phyloP scores from a whole-genome alignment of 1,140 invertebrate genomes.

The Whitmania pigra region DNA sequence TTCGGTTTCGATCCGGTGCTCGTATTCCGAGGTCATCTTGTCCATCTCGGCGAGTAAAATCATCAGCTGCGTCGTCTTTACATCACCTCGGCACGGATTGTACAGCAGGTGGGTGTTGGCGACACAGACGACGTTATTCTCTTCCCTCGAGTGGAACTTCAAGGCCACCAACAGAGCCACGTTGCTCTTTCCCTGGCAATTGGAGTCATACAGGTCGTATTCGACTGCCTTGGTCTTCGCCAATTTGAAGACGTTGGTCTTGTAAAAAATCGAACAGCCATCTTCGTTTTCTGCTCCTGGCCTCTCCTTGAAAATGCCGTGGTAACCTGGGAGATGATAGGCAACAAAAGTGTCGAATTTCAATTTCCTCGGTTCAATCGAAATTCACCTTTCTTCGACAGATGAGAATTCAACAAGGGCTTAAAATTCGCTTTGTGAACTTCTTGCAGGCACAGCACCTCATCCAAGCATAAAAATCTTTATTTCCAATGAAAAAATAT shows the following conservation, averaged over 20 bases:
- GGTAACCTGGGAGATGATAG: slow-evolving; percentile 44
- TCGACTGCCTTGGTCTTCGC: background rate
- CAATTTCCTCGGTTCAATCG: background rate
- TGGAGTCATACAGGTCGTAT: background rate
- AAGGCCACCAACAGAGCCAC: background rate
- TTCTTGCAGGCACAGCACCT: slow-evolving; percentile 74
- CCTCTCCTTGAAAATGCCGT: slow-evolving; percentile 58
- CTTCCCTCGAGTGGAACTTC: background rate
- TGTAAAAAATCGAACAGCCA: slow-evolving; percentile 73
- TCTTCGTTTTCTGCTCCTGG: slow-evolving; percentile 54
- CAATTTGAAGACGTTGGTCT: slow-evolving; percentile 47
- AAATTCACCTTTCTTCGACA: slow-evolving; percentile 37
- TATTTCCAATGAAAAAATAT: background rate
- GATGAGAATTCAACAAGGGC: slow-evolving; percentile 47
- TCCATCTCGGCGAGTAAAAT: slow-evolving; percentile 72
- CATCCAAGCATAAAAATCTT: slow-evolving; percentile 26
- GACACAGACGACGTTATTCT: slow-evolving; percentile 36
- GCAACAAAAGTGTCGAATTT: background rate
- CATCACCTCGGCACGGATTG: slow-evolving; percentile 72
- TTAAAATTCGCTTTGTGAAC: slow-evolving; percentile 63
- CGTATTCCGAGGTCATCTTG: slow-evolving; percentile 25
- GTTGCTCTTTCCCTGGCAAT: background rate
- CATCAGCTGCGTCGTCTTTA: slow-evolving; percentile 67
- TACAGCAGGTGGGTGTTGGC: slow-evolving; percentile 88
- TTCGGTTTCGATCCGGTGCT: background rate